A percentile compares a stretch with the other conserved stretches of the same genome.
These are phyloP conservation scores for Sarcophaga caerulescens DNA, from an alignment of 2,888 invertebrate genomes.

Conservation along the genomic window DNA sequence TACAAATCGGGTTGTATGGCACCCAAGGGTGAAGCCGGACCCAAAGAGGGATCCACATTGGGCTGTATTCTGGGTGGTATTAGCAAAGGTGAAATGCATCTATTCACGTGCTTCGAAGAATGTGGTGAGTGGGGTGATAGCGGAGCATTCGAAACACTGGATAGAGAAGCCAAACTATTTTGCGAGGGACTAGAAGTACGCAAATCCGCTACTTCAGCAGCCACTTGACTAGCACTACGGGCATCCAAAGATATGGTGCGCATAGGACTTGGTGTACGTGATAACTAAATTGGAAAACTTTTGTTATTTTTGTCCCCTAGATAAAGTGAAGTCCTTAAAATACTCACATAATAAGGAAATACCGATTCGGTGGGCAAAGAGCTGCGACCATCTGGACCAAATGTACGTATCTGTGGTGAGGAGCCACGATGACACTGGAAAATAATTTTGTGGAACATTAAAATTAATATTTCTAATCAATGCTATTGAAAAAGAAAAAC, in stretches of 20 bases:
- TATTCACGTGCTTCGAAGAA: constrained; percentile 75
- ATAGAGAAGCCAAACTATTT: constrained; percentile 86
- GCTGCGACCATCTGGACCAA: constrained; percentile 89
- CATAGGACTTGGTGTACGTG: constrained; percentile 89
- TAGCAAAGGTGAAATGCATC: constrained; percentile 89
- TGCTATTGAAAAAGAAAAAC: constrained; percentile 23
- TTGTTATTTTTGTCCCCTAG: background rate
- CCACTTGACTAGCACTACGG: constrained; percentile 84
- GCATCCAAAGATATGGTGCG: constrained; percentile 90
- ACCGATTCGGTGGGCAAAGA: constrained; percentile 81
- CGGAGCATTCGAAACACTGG: constrained; percentile 75
- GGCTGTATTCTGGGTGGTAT: constrained; percentile 86
- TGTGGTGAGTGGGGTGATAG: constrained; percentile 76
- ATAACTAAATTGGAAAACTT: constrained; percentile 77
- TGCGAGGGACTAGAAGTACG: constrained; percentile 87
- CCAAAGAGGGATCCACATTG: constrained; percentile 78
- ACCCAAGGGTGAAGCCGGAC: constrained; percentile 85
- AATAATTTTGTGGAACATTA: background rate
- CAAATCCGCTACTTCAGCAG: constrained; percentile 81
- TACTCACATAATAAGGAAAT: constrained; percentile 75
- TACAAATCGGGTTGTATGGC: constrained; percentile 94
- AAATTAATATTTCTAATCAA: background rate
- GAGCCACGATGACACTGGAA: constrained; percentile 87
- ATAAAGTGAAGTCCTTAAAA: background rate
- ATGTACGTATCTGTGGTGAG: constrained; percentile 91